These are phyloP conservation scores for Dicyrtoma fusca DNA, from an alignment of 2,888 invertebrate species.

Conservation along the genomic window DNA sequence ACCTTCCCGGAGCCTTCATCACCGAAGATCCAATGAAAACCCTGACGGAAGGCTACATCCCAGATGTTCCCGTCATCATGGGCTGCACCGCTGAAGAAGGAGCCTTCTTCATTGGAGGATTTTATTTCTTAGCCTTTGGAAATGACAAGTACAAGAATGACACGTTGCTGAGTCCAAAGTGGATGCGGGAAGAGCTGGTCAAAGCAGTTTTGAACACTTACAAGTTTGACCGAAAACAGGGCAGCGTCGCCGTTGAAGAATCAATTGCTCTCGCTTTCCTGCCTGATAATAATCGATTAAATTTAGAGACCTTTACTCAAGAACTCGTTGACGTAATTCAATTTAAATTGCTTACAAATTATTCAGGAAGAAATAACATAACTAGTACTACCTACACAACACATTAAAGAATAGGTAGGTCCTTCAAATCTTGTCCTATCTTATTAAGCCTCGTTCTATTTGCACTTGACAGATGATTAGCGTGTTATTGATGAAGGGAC, in stretches of 20 bases:
- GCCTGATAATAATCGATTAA: conserved; percentile 17
- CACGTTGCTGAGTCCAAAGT: conserved; percentile 11
- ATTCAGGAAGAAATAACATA: too few relatives aligned
- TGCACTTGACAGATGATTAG: conserved; percentile 40
- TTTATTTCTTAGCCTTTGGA: conserved; percentile 9
- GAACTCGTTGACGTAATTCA: not conserved
- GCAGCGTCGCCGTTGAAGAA: not conserved
- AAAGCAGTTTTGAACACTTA: conserved; percentile 2
- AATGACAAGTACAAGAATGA: not conserved
- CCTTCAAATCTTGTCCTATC: too few relatives aligned
- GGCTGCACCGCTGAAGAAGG: conserved; percentile 25
- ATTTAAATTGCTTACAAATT: not conserved
- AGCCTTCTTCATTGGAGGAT: conserved; percentile 25
- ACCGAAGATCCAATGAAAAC: conserved; percentile 18
- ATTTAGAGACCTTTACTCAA: conserved; percentile 6
- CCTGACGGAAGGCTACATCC: not conserved
- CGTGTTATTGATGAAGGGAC: conserved; percentile 48
- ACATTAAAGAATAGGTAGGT: too few relatives aligned
- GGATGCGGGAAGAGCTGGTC: conserved; percentile 25
- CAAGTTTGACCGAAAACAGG: not conserved
- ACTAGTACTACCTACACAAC: too few relatives aligned
- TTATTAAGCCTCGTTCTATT: too few relatives aligned
- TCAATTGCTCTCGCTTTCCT: conserved; percentile 25
- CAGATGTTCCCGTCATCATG: conserved; percentile 22
- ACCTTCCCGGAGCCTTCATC: conserved; percentile 28